Percentiles rank a stretch among this genome's conserved stretches.
Evolutionary conservation across 1,140 invertebrate genomes (phyloP).

Genomic region (Atopsyche davidsoni): DNA sequence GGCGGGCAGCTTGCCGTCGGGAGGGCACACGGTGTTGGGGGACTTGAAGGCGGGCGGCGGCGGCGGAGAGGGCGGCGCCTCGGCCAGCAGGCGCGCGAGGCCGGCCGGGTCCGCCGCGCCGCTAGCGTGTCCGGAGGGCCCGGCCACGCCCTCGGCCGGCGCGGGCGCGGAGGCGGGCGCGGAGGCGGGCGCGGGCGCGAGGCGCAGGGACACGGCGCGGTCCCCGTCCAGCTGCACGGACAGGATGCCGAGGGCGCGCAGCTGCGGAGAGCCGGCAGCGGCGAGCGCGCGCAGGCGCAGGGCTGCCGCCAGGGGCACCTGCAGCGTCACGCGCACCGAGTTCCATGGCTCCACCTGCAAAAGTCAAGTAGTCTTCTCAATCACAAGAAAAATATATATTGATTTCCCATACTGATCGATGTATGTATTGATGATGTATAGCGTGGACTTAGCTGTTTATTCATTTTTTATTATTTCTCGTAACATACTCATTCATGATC

Average conservation of each 20-base stretch:
- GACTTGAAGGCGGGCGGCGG: conserved; percentile 56
- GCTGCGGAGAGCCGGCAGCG: conserved; percentile 76
- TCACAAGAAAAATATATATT: no score
- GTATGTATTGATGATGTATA: no score
- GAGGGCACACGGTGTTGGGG: conserved; percentile 75
- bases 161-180: conserved; percentile 35
- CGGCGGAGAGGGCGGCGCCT: conserved; percentile 25
- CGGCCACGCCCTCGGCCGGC: conserved; percentile 39
- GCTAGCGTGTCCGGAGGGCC: conserved; percentile 35
- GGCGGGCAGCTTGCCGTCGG: conserved; percentile 62
- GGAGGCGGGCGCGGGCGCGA: conserved; percentile 49
- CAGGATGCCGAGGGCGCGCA: conserved; percentile 87
- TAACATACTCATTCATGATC: no score
- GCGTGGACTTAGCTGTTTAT: no score
- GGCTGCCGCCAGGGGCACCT: conserved; percentile 91
- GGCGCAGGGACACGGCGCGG: conserved; percentile 85
- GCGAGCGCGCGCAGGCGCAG: conserved; percentile 82
- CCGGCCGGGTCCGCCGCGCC: conserved; percentile 35
- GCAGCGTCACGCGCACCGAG: conserved; percentile 93
- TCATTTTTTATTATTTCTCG: no score
- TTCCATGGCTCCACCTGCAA: conserved; percentile 97
- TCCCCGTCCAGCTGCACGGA: conserved; percentile 95
- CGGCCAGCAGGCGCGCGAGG: conserved; percentile 13
- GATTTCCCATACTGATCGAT: no score
- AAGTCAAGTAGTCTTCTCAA: no score